A percentile compares a stretch with the other conserved stretches of the same genome.
Evolutionary conservation across 2,113 vertebrate genomes (phyloP).

Genomic region (Plectropomus leopardus): DNA sequence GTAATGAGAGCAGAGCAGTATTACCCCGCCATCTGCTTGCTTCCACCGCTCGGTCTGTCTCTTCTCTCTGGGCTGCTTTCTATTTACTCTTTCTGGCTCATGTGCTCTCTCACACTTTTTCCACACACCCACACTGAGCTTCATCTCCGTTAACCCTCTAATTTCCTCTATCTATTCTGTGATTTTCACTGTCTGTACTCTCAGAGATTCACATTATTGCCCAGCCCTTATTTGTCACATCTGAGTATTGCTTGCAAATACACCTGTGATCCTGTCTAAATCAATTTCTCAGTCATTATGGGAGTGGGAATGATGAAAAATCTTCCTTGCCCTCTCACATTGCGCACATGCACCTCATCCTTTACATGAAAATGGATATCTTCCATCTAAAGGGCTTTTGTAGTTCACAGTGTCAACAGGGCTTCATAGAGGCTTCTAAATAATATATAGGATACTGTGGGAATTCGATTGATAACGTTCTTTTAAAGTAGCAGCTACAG

Average conservation of each 20-base stretch:
- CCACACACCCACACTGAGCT: slow-evolving; percentile 6
- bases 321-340: background rate
- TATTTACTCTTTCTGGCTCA: slow-evolving; percentile 48
- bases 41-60: slow-evolving; percentile 38
- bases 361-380: background rate
- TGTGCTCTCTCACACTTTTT: slow-evolving; percentile 39
- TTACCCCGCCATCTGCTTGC: slow-evolving; percentile 74
- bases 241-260: background rate
- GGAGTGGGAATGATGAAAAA: background rate
- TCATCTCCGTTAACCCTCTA: slow-evolving; percentile 33
- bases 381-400: slow-evolving; percentile 10
- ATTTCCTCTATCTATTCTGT: slow-evolving; percentile 2
- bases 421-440: background rate
- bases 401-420: background rate
- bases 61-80: slow-evolving; percentile 53
- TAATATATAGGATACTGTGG: background rate
- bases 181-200: background rate
- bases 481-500: background rate
- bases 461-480: background rate
- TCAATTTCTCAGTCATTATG: slow-evolving; percentile 20
- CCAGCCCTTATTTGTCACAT: background rate
- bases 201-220: background rate
- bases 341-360: background rate
- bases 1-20: slow-evolving; percentile 71
- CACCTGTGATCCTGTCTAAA: slow-evolving; percentile 25